Conservation (phyloP, 2,113 vertebrate species). For the Sitta europaea region DNA sequence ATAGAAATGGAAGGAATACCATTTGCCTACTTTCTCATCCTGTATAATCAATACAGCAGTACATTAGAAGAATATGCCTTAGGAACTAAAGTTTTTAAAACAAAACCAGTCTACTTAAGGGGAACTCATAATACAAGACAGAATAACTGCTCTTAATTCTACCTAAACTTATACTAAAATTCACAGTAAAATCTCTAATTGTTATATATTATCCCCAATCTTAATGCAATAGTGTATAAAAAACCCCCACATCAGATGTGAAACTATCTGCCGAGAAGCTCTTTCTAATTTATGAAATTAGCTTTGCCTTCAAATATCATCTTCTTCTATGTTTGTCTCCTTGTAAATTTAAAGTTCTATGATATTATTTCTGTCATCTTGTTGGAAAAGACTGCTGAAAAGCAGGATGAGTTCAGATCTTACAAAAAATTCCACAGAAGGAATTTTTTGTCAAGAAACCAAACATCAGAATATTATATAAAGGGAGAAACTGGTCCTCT, state of each 20-base stretch:
- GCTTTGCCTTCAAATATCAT: neutral
- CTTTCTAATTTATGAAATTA: neutral
- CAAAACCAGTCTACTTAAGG: neutral
- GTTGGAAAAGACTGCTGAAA: neutral
- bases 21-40: neutral
- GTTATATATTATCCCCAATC: neutral
- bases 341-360: neutral
- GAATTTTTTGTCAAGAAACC: neutral
- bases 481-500: neutral
- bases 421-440: neutral
- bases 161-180: neutral
- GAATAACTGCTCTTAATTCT: neutral
- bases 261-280: neutral
- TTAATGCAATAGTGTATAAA: neutral
- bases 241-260: neutral
- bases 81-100: neutral
- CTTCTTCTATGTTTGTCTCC: neutral
- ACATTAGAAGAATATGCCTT: neutral
- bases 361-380: neutral
- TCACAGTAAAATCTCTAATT: neutral
- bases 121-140: neutral
- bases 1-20: neutral
- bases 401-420: neutral
- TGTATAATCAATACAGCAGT: neutral
- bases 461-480: neutral